Evolutionary conservation across 92 coral and sea anemone species (phyloP).

Genomic region (Blastomussa wellsi): DNA sequence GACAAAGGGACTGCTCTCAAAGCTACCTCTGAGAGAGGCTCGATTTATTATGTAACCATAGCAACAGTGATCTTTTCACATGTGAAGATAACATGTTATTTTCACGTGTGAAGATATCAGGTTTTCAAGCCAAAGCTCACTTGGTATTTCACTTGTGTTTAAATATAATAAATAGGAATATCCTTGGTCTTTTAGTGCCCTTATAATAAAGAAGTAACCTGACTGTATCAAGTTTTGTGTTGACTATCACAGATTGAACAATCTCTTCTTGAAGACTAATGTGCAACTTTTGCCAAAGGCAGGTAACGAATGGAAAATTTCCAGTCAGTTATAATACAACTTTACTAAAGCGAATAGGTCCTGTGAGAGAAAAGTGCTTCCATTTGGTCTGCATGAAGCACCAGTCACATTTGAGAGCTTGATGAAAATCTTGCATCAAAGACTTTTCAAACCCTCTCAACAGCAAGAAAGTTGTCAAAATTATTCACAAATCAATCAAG

Average conservation of each 20-base stretch:
- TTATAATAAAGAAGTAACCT: neutral
- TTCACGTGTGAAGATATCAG: too few relatives aligned
- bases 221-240: neutral
- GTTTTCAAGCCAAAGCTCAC: too few relatives aligned
- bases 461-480: neutral
- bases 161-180: neutral
- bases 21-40: too few relatives aligned
- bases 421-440: neutral
- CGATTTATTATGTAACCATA: too few relatives aligned
- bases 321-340: neutral
- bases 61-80: too few relatives aligned
- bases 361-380: neutral
- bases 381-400: neutral
- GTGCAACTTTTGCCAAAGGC: neutral
- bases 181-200: neutral
- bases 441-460: too few relatives aligned
- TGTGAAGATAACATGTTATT: too few relatives aligned
- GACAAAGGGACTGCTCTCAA: too few relatives aligned
- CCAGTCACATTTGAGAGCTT: constrained; percentile 2
- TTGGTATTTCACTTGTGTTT: too few relatives aligned
- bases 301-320: neutral
- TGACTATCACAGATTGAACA: neutral
- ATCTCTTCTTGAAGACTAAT: neutral
- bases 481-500: neutral
- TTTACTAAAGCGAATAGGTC: neutral